phyloP scores from a whole-genome alignment of 2,797 vertebrate genomes.

The Eulemur mongoz region DNA sequence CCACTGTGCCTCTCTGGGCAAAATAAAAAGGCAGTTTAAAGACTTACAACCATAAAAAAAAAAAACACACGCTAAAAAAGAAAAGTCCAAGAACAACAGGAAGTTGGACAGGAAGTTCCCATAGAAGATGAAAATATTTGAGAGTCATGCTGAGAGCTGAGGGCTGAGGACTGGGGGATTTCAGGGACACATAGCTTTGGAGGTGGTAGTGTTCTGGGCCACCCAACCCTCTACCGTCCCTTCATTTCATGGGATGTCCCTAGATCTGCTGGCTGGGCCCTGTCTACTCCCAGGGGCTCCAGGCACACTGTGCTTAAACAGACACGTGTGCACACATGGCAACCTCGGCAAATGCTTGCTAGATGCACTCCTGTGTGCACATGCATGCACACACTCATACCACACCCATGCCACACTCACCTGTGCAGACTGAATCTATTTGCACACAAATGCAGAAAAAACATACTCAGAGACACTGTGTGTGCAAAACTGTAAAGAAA shows the following conservation, averaged over 20 bases:
- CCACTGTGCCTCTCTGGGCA: conserved; percentile 45
- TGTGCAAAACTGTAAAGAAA: neutral
- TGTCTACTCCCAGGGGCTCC: neutral
- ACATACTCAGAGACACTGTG: neutral
- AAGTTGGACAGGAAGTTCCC: conserved; percentile 78
- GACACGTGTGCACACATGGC: neutral
- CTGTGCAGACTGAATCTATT: neutral
- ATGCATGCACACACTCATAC: too few relatives aligned
- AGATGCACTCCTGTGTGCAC: neutral
- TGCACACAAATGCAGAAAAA: neutral
- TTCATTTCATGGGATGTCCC: neutral
- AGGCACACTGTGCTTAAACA: neutral
- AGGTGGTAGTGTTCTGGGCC: neutral
- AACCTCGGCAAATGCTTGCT: neutral
- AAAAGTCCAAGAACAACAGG: conserved; percentile 79
- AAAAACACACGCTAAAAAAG: neutral
- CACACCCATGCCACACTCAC: neutral
- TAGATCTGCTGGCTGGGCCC: neutral
- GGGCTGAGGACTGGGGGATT: conserved; percentile 40
- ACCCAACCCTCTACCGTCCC: neutral
- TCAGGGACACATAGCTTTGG: neutral
- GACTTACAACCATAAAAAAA: conserved; percentile 56
- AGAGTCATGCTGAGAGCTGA: conserved; percentile 58
- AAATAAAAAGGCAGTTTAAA: conserved; percentile 69
- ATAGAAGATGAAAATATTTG: conserved; percentile 80